A percentile compares a stretch with the other conserved stretches of the same genome.
These are phyloP conservation scores for Erethizon dorsatum DNA, from an alignment of 2,797 vertebrate genomes.

Conservation along the genomic window DNA sequence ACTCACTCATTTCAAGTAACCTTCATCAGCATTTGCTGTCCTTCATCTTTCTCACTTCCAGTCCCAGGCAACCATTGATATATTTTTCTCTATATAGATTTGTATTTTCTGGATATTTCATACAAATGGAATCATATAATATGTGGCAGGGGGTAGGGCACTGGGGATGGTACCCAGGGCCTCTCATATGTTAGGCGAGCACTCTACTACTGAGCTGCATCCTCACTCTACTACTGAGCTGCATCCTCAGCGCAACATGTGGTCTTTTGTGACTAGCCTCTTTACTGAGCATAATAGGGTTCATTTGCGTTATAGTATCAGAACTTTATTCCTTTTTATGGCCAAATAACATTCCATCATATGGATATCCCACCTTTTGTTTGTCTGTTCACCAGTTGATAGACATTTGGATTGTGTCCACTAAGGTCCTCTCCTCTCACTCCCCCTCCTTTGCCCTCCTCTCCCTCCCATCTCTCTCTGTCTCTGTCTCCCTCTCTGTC, in stretches of 20 bases:
- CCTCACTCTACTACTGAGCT: not conserved
- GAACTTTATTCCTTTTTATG: constrained; percentile 26
- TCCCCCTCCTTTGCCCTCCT: too few relatives aligned
- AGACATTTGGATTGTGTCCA: constrained; percentile 31
- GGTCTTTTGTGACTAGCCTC: not conserved
- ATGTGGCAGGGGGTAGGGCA: not conserved
- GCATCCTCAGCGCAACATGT: not conserved
- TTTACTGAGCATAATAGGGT: constrained; percentile 29
- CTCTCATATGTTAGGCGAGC: not conserved
- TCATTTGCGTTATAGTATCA: not conserved
- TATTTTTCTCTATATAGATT: not conserved
- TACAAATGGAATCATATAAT: not conserved
- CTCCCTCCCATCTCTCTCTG: too few relatives aligned
- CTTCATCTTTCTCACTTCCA: not conserved
- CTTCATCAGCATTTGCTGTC: not conserved
- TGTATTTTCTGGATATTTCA: not conserved
- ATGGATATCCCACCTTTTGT: not conserved
- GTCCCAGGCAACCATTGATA: not conserved
- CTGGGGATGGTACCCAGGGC: not conserved
- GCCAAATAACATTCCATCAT: not conserved
- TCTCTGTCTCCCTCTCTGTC: not conserved
- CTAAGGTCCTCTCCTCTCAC: not conserved
- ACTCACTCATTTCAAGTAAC: not conserved
- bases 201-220: not conserved
- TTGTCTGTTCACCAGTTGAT: not conserved